Conservation (phyloP, 2,888 invertebrate genomes). For the Synanthedon tipuliformis region DNA sequence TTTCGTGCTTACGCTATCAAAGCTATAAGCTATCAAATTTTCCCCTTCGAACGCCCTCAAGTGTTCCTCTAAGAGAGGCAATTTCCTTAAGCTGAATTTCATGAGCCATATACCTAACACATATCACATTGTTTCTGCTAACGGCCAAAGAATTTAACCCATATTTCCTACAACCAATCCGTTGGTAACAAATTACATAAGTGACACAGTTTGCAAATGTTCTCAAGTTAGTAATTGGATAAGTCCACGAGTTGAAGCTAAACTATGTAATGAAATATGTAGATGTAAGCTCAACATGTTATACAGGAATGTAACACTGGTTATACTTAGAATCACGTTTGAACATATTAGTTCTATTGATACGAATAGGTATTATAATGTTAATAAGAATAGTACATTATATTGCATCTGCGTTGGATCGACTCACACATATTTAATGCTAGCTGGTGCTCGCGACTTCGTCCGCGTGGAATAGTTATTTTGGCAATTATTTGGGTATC, state of each 20-base stretch:
- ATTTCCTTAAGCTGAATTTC: slow-evolving; percentile 66
- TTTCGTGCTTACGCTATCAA: slow-evolving; percentile 36
- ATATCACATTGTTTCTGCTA: slow-evolving; percentile 24
- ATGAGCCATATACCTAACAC: slow-evolving; percentile 56
- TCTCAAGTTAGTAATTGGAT: neutral
- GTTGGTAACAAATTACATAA: neutral
- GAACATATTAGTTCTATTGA: too few relatives aligned
- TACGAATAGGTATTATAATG: too few relatives aligned
- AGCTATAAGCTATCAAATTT: slow-evolving; percentile 62
- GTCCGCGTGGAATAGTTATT: too few relatives aligned
- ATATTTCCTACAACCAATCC: slow-evolving; percentile 22
- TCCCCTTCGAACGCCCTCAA: slow-evolving; percentile 43
- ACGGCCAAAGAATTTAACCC: slow-evolving; percentile 31
- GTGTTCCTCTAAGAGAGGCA: slow-evolving; percentile 49
- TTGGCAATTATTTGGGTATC: too few relatives aligned
- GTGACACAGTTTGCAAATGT: slow-evolving; percentile 1
- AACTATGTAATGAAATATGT: slow-evolving; percentile 1
- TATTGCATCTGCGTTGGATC: too few relatives aligned
- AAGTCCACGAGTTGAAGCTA: neutral
- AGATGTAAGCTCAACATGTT: neutral
- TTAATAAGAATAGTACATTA: too few relatives aligned
- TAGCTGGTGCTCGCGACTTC: too few relatives aligned
- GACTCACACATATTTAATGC: too few relatives aligned
- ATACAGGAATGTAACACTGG: too few relatives aligned
- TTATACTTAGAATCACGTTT: too few relatives aligned